phyloP scores from a whole-genome alignment of 2,113 vertebrate species.

The Pseudorhombus dupliciocellatus region DNA sequence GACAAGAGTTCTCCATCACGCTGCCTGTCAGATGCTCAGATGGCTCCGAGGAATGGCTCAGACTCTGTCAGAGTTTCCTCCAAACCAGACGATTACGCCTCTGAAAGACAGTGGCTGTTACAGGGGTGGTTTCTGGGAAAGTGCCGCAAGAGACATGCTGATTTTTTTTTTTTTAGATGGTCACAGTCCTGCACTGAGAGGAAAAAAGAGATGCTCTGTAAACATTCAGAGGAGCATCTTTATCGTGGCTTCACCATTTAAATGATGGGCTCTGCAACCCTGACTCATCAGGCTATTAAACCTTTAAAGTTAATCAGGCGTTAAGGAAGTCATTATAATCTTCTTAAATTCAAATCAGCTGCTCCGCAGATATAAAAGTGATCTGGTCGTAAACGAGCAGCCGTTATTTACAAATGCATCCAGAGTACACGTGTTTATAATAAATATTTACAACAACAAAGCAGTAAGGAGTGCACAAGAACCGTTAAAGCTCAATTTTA shows the following conservation, averaged over 20 bases:
- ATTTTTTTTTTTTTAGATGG: background rate
- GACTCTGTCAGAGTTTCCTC: background rate
- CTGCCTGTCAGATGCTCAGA: background rate
- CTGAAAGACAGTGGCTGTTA: background rate
- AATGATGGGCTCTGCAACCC: slow-evolving; percentile 21
- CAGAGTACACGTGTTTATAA: background rate
- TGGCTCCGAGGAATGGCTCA: background rate
- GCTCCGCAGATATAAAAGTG: slow-evolving; percentile 6
- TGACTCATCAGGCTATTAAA: slow-evolving; percentile 35
- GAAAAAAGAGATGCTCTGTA: background rate
- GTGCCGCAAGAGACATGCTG: background rate
- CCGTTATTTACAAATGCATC: background rate
- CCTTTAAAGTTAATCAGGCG: slow-evolving; percentile 41
- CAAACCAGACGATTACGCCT: background rate
- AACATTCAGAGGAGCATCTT: slow-evolving; percentile 25
- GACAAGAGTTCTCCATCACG: background rate
- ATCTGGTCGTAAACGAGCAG: background rate
- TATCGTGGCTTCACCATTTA: slow-evolving; percentile 34
- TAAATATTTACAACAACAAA: background rate
- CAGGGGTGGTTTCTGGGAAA: background rate
- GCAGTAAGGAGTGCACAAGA: background rate
- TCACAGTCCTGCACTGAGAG: background rate
- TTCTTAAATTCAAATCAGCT: slow-evolving; percentile 29
- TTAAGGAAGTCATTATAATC: slow-evolving; percentile 37
- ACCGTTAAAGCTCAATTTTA: background rate